Base-by-base conservation (phyloP, 1,140 invertebrate genomes). In the Ephestia elutella region DNA sequence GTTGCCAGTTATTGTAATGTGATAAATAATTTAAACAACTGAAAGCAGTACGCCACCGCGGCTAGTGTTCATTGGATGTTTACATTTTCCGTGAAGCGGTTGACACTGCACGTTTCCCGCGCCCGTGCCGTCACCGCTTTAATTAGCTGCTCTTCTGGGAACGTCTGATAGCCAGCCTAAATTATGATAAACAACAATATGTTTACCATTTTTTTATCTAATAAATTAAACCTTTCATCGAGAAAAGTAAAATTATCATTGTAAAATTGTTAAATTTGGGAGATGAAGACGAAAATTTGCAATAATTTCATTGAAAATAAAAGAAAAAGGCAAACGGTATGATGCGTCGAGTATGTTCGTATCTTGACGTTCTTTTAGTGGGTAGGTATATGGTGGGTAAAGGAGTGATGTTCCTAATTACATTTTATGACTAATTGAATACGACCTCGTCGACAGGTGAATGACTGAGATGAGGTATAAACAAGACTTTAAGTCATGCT, bases 81-180 rank as follows among this genome's bases (percentile, higher is more conserved):
- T 44, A 44, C 38, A 44, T 44, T 44, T 44, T 44, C 38, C 38
- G 38, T 44, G 38, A 44, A 44, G 3, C 38, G 13, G 38, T 44
- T 44, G n/a, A 15, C 38, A 15, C n/a, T n/a, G 21, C 2, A 2
- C 2, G 21, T 25, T 44, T 44, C 38, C 38, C 38, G 13, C 38
- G 38, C 38, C n/a, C 15, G 38, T 15, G 19, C 9, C 19, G 50
- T 53, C 50, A 53, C 20, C 20, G 50, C 50, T 53, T 25, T 11
- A 53, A 13, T 53, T 53, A 53, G 50, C 13, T 35, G 3, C 8
- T 44, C 38, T 44, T 44, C 38, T 44, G 38, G n/a, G 38, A 44
- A 44, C n/a, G 38, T 17, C 13, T 17, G 38, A 44, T 44, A 44
- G 38, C 30, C 9, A 32, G 9, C 1, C 30, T 11, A 32, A n/a